Base-by-base conservation (phyloP, 2,113 vertebrate species). In the Centropristis striata region DNA sequence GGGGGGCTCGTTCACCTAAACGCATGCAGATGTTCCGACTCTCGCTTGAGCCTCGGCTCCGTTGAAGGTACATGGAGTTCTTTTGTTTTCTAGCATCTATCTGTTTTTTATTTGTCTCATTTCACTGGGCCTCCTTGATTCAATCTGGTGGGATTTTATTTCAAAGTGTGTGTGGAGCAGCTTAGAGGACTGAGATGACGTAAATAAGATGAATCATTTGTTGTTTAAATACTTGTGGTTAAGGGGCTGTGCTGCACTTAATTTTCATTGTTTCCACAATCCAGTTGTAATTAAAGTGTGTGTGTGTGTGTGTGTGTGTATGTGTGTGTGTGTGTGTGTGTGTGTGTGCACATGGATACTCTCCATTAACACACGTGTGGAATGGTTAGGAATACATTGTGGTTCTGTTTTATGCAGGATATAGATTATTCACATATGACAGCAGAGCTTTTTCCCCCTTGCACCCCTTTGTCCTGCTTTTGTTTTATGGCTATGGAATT, bases 201-300 rank as follows among this genome's bases (percentile, higher is more conserved):
- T 93, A 88, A 92, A 93, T 84, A 84, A 90, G 85, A 87, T 91
- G 86, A 92, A 91, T 91, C 91, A 94, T 92, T 92, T 93, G 92
- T 92, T 92, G 90, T 92, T 92, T 80, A 83, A 92, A 87, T 91
- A 85, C 72, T 90, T 91, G 85, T 81, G 90, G 91, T 89, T 90
- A 67, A 59, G 69, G 88, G 86, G 82, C 85, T 86, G 83, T 80
- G 75, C 92, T 92, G 88, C 72, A 78, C 83, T 92, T 90, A 81
- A 91, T 92, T 92, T 89, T 91, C 88, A 93, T 92, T 92, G 92
- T 94, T 94, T 94, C 92, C 92, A 94, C 88, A 84, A 88, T 88
- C 74, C 79, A 86, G 44, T 90, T 80, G 80, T 90, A 87, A 91
- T 91, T 90, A 86, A 89, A 88, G 78, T 76, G 59, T 71, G 53